phyloP scores from a whole-genome alignment of 2,888 invertebrate genomes.

The Hartigia nigra region DNA sequence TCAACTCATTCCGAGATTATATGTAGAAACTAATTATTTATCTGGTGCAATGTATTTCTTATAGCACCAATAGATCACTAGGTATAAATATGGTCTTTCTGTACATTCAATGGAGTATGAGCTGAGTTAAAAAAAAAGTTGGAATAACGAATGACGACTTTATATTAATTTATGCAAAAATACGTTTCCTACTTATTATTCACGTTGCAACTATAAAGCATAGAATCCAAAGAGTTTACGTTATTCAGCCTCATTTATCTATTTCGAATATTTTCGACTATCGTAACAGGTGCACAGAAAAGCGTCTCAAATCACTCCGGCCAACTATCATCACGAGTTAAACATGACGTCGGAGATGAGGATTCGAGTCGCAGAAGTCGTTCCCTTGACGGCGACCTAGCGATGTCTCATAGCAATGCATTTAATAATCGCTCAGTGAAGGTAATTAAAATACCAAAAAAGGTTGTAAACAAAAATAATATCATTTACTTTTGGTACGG shows the following conservation, averaged over 20 bases:
- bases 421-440: background rate
- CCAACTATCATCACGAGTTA: slow-evolving; percentile 20
- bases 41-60: background rate
- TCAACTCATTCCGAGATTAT: background rate
- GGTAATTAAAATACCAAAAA: background rate
- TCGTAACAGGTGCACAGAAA: slow-evolving; percentile 29
- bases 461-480: background rate
- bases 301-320: slow-evolving; percentile 20
- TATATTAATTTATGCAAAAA: background rate
- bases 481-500: background rate
- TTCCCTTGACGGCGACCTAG: slow-evolving; percentile 52
- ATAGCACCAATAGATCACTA: background rate
- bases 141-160: background rate
- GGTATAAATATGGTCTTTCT: background rate
- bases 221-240: background rate
- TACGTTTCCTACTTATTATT: background rate
- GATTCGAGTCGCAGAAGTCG: slow-evolving; percentile 51
- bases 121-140: background rate
- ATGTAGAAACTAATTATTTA: background rate
- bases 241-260: background rate
- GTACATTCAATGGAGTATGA: background rate
- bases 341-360: slow-evolving; percentile 21
- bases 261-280: background rate
- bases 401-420: slow-evolving; percentile 6
- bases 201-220: background rate